Percentiles rank a stretch among this genome's conserved stretches.
phyloP scores from a whole-genome alignment of 2,113 vertebrate genomes.

The Halcyon malimbica region DNA sequence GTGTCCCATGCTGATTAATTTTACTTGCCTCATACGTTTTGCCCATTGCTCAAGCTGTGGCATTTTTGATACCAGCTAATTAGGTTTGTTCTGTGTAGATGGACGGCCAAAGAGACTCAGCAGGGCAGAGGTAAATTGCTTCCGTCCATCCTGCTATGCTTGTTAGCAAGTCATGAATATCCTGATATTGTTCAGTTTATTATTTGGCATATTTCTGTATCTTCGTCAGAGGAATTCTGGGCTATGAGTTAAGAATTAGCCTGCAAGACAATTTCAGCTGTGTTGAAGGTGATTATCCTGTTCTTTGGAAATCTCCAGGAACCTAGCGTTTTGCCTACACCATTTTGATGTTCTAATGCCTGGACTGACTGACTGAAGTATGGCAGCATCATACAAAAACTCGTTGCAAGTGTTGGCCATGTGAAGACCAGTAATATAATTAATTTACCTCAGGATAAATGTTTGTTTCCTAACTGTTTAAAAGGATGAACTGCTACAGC shows the following conservation, averaged over 20 bases:
- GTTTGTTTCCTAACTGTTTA: background rate
- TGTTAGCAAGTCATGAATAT: constrained; percentile 73
- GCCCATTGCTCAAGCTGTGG: constrained; percentile 58
- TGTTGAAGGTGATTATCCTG: background rate
- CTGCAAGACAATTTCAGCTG: background rate
- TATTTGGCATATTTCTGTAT: background rate
- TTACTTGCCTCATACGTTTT: constrained; percentile 59
- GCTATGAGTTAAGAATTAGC: constrained; percentile 3
- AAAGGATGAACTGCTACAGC: background rate
- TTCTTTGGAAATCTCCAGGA: background rate
- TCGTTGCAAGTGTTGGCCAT: constrained; percentile 20
- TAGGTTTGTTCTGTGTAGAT: constrained; percentile 70
- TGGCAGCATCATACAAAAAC: constrained; percentile 9
- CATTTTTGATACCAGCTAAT: constrained; percentile 77
- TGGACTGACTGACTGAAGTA: constrained; percentile 31
- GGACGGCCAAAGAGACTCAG: constrained; percentile 75
- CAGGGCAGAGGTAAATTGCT: constrained; percentile 76
- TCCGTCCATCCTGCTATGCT: constrained; percentile 64
- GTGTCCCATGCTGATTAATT: constrained; percentile 66
- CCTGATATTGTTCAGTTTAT: constrained; percentile 26
- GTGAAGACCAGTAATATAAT: constrained; percentile 2
- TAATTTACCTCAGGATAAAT: constrained; percentile 22
- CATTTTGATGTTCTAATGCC: background rate
- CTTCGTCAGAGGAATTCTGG: constrained; percentile 46
- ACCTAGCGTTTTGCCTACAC: background rate